Conservation (phyloP, 1,140 invertebrate genomes). For the Hormaphis cornu region DNA sequence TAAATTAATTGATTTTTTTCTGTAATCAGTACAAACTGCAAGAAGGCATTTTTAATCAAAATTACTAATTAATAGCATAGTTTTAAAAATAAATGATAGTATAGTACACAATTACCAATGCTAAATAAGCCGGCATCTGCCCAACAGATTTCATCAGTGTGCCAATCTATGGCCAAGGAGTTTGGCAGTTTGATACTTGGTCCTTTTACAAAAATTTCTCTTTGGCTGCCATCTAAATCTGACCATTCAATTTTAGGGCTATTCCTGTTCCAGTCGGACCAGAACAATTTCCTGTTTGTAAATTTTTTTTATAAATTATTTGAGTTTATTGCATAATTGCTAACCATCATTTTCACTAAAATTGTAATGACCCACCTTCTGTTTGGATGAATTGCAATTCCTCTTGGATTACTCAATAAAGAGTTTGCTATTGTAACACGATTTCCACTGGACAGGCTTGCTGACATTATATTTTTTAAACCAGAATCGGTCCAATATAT, state of each 20-base stretch:
- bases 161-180: constrained; percentile 76
- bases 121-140: constrained; percentile 80
- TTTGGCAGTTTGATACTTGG: constrained; percentile 60
- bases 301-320: not conserved
- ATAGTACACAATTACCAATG: constrained; percentile 42
- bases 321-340: not conserved
- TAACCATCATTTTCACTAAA: not conserved
- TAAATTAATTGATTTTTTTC: no score
- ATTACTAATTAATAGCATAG: no score
- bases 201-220: constrained; percentile 58
- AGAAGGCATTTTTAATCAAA: no score
- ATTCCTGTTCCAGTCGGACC: constrained; percentile 93
- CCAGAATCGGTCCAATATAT: constrained; percentile 94
- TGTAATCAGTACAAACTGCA: no score
- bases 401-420: constrained; percentile 54
- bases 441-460: constrained; percentile 73
- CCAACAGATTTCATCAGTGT: constrained; percentile 79
- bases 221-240: constrained; percentile 80
- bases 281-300: constrained; percentile 75
- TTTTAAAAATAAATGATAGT: not conserved
- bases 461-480: constrained; percentile 72
- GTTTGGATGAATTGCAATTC: constrained; percentile 85
- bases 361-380: constrained; percentile 2
- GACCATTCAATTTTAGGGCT: constrained; percentile 86
- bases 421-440: constrained; percentile 64